Evolutionary conservation across 2,888 invertebrate genomes (phyloP), one percentile per base, ranked within the genome.

Genomic region (Saturnia japonica): DNA sequence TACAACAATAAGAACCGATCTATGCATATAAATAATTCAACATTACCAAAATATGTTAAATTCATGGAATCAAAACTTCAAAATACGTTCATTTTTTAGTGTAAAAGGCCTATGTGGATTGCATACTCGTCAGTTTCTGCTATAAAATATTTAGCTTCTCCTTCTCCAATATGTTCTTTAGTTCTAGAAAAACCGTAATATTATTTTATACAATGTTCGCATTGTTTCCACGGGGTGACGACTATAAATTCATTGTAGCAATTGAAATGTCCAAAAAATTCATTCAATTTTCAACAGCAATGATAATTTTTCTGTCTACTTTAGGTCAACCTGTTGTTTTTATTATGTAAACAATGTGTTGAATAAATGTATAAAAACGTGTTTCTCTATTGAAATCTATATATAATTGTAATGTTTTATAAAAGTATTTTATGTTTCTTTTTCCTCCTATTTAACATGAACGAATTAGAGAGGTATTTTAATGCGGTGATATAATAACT

Each of bases 201-300:
- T 28, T 3, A 60, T 64, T 40, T 64, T 40, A 40, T n/a, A n/a
- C 40, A 6, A n/a, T 16, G 40, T 19, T 19, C n/a, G 40, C 19
- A 40, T 22, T 2, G n/a, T 40, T 40, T 64, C 19, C 16, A 40
- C 64, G 40, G 16, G 34, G 16, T 62, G 62, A 34, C 62, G 34
- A 34, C 16, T 7, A 71, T 68, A 19, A 71, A 69, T 25, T 69
- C 67, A 47, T 40, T 64, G 19, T 16, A n/a, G 16, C 64, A 64
- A 40, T 64, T 64, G 40, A 64, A 64, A 64, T 64, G 64, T 40
- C 40, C 64, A 40, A 40, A 64, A 64, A 40, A 40, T 40, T 64
- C 34, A 64, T 34, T 40, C 64, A n/a, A n/a, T 34, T 62, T 62
- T 62, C 22, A 62, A 62, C 62, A 28, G 34, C 62, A 62, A 62